Evolutionary conservation across 2,113 vertebrate species (phyloP), one percentile per base, ranked within the genome.

Genomic region (Bothrops jararaca): DNA sequence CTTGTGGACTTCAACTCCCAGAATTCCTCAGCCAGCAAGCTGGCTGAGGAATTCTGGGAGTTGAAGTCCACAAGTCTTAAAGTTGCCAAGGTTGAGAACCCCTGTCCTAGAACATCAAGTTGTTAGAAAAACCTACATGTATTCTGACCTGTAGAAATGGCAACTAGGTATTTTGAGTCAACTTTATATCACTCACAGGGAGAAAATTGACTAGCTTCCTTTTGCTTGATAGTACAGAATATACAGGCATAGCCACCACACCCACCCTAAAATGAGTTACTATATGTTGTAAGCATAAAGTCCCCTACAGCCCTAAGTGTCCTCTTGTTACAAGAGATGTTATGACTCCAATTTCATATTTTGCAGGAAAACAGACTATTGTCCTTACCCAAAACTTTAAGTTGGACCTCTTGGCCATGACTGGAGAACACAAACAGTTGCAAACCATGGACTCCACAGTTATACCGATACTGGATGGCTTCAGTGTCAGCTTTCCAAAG

Each of bases 321-420:
- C 11, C 6, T 53, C 64, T 53, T 34, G 3, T 53, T 34, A 11
- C 22, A 80, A 53, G 5, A 50, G 39, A 18, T 23, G 0, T 15
- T 5, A n/a, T 1, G 69, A 60, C 50, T 26, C 3, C 1, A 0
- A 0, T 2, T 26, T 23, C 9, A 18, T 42, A 80, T 80, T 42
- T 80, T 80, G 2, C 6, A 24, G 1, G 0, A n/a, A 7, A 0
- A 23, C 89, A 88, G 15, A 57, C 24, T 20, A 22, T 34, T 56
- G 0, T 15, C 91, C 97, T 97, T 93, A 97, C 96, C 97, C 80
- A 97, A 1, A 29, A 97, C 96, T 34, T 96, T 96, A 96, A 97
- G 97, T 91, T 57, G 95, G 48, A 97, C 1, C 0, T 56, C 26
- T 57, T 2, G 95, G 85, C 95, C 95, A 0, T 0, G 94, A 2